phyloP scores from a whole-genome alignment of 2,113 vertebrate genomes.

The Lophotis ruficrista region DNA sequence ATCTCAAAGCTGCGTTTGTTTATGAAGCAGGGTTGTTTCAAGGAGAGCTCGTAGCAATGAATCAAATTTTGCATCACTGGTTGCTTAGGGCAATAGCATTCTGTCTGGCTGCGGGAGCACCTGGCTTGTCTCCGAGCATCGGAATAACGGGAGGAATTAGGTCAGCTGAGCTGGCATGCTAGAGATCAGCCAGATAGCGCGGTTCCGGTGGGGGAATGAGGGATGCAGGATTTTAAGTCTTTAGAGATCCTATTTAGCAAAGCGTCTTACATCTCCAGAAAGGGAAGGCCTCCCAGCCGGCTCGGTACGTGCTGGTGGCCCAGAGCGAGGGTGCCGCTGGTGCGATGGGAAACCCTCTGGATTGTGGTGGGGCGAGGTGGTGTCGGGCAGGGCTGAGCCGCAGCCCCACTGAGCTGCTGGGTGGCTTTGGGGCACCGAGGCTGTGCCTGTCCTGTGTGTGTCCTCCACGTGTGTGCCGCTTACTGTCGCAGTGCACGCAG shows the following conservation, averaged over 20 bases:
- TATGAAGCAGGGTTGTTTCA: neutral
- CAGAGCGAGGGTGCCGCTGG: neutral
- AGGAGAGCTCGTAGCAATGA: neutral
- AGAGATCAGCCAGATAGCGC: constrained; percentile 6
- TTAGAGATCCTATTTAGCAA: constrained; percentile 33
- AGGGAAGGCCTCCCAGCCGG: neutral
- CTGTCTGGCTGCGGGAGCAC: constrained; percentile 43
- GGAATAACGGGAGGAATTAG: constrained; percentile 60
- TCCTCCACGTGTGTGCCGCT: rapidly evolving
- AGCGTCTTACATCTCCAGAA: neutral
- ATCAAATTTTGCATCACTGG: neutral
- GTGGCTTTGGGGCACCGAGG: neutral
- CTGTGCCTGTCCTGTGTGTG: rapidly evolving
- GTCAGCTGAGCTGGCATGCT: constrained; percentile 51
- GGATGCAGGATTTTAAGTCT: neutral
- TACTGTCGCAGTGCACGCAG: rapidly evolving
- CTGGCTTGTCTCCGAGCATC: constrained; percentile 55
- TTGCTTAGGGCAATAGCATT: neutral
- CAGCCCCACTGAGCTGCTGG: neutral
- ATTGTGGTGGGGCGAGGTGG: rapidly evolving
- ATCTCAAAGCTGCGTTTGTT: neutral
- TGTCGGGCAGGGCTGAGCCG: neutral
- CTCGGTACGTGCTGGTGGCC: neutral
- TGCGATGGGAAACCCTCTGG: neutral
- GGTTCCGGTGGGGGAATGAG: neutral